Evolutionary conservation across 2,113 vertebrate genomes (phyloP).

Genomic region (Enhydra lutris): DNA sequence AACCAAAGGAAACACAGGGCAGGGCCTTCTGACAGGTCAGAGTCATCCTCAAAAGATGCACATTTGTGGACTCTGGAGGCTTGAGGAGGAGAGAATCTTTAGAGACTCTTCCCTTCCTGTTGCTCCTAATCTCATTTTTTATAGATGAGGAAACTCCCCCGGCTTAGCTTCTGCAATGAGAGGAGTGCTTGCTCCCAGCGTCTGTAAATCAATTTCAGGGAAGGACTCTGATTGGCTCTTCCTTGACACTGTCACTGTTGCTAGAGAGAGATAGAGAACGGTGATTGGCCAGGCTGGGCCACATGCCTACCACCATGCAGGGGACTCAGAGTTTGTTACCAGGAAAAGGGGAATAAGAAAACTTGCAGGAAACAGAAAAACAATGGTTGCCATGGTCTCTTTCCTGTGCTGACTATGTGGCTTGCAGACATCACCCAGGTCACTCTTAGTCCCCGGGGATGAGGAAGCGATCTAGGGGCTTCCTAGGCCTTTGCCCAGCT

Average conservation of each 20-base stretch:
- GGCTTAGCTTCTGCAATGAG: not conserved
- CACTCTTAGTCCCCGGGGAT: not conserved
- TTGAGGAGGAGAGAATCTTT: not conserved
- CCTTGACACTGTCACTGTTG: not conserved
- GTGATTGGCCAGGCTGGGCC: not conserved
- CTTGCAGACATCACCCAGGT: not conserved
- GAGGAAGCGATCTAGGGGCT: not conserved
- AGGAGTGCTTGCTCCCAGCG: not conserved
- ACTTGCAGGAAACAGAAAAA: not conserved
- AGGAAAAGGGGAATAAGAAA: not conserved
- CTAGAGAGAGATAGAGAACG: not conserved
- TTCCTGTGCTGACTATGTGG: not conserved
- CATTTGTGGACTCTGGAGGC: not conserved
- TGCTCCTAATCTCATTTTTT: too few species aligned
- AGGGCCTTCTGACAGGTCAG: not conserved
- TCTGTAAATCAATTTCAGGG: not conserved
- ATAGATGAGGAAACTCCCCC: not conserved
- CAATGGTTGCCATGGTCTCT: not conserved
- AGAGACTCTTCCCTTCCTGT: not conserved
- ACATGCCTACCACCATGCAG: not conserved
- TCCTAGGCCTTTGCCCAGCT: not conserved
- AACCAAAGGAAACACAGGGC: not conserved
- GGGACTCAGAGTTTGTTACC: not conserved
- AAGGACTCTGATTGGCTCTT: not conserved
- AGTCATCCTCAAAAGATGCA: not conserved